Conservation (phyloP, 1,140 invertebrate genomes). For the Zophobas morio region DNA sequence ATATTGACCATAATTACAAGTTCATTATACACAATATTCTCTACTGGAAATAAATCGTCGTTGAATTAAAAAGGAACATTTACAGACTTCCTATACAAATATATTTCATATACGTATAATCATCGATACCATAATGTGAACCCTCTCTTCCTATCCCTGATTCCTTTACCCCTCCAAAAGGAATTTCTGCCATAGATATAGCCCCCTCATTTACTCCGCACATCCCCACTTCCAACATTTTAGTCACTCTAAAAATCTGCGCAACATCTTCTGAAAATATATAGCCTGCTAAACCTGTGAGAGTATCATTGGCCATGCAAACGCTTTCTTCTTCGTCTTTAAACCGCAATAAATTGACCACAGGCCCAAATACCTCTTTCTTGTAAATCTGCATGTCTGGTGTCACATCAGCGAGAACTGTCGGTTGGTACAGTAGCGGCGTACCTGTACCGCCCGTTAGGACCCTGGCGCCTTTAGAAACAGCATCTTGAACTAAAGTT, state of each 20-base stretch:
- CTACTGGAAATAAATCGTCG: too few species aligned
- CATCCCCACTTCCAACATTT: conserved; percentile 93
- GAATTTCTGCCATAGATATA: conserved; percentile 91
- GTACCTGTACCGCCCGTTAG: conserved; percentile 83
- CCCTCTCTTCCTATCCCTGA: conserved; percentile 97
- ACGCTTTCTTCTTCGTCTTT: conserved; percentile 91
- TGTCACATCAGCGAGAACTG: conserved; percentile 88
- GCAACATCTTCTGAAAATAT: conserved; percentile 92
- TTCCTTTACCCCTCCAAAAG: conserved; percentile 98
- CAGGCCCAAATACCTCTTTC: conserved; percentile 98
- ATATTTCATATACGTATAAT: conserved; percentile 97
- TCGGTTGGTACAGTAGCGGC: conserved; percentile 90
- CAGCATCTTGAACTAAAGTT: conserved; percentile 86
- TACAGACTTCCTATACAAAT: conserved; percentile 82
- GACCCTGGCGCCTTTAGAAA: conserved; percentile 87
- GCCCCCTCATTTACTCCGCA: conserved; percentile 97
- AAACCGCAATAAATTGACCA: conserved; percentile 91
- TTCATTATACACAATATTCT: too few species aligned
- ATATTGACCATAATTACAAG: too few species aligned
- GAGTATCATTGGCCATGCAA: conserved; percentile 82
- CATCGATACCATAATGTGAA: conserved; percentile 93
- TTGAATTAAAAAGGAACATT: neutral
- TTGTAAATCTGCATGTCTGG: conserved; percentile 85
- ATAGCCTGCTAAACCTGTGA: conserved; percentile 88
- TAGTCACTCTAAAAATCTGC: conserved; percentile 94